Evolutionary conservation across 2,888 invertebrate species (phyloP).

Genomic region (Zonitis immaculata): DNA sequence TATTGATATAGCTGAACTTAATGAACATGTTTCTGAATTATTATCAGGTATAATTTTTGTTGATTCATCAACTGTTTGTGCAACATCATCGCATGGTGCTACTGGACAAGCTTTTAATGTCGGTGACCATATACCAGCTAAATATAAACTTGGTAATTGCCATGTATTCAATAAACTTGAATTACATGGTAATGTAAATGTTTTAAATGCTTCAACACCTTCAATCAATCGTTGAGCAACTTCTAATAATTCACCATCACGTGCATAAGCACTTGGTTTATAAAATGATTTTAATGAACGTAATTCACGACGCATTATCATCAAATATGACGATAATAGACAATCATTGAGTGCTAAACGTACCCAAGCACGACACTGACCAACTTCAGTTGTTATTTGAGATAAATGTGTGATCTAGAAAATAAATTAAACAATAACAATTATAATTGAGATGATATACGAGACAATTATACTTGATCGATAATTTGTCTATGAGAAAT

Average conservation of each 20-base stretch:
- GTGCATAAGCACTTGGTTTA: slow-evolving; percentile 71
- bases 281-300: slow-evolving; percentile 79
- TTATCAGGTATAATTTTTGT: slow-evolving; percentile 24
- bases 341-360: slow-evolving; percentile 85
- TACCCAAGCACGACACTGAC: slow-evolving; percentile 89
- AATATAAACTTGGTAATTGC: slow-evolving; percentile 75
- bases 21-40: slow-evolving; percentile 42
- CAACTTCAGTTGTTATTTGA: slow-evolving; percentile 84
- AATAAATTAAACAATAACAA: slow-evolving; percentile 12
- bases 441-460: slow-evolving; percentile 4
- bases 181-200: slow-evolving; percentile 73
- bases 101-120: slow-evolving; percentile 71
- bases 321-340: slow-evolving; percentile 79
- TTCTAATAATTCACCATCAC: slow-evolving; percentile 77
- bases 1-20: slow-evolving; percentile 46
- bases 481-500: slow-evolving; percentile 87
- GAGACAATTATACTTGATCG: slow-evolving; percentile 54
- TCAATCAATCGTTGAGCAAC: slow-evolving; percentile 71
- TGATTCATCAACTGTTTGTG: slow-evolving; percentile 49
- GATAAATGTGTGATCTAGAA: slow-evolving; percentile 63
- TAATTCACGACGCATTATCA: slow-evolving; percentile 72
- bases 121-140: slow-evolving; percentile 83
- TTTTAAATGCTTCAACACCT: slow-evolving; percentile 68
- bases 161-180: slow-evolving; percentile 85
- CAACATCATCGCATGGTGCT: slow-evolving; percentile 73